phyloP scores from a whole-genome alignment of 2,113 vertebrate species.

The Hystrix cristata region DNA sequence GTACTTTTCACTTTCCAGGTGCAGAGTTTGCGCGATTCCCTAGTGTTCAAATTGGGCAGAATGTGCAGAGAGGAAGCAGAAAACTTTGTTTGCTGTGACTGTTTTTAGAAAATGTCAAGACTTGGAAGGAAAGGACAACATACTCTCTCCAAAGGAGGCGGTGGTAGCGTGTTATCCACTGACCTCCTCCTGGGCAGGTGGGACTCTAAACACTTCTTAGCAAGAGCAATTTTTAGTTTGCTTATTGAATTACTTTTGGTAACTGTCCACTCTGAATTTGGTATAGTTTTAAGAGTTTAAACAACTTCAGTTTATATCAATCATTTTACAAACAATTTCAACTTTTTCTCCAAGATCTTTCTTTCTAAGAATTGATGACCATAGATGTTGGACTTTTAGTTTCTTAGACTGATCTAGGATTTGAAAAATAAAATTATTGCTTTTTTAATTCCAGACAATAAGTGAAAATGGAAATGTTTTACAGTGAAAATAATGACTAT shows the following conservation, averaged over 20 bases:
- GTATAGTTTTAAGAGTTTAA: neutral
- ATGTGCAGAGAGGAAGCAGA: neutral
- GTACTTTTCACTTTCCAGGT: neutral
- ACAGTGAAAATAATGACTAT: neutral
- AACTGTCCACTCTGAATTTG: neutral
- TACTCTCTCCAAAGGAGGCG: neutral
- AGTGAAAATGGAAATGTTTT: slow-evolving; percentile 28
- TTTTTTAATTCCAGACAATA: neutral
- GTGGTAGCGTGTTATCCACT: neutral
- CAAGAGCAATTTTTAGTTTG: neutral
- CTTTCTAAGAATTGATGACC: neutral
- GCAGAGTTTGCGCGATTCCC: neutral
- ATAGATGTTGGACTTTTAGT: neutral
- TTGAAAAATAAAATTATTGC: neutral
- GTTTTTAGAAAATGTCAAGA: neutral
- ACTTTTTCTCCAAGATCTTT: neutral
- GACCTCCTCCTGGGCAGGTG: no score
- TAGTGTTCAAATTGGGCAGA: neutral
- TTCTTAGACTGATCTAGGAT: neutral
- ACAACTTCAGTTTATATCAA: neutral
- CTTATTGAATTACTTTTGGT: neutral
- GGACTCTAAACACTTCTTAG: neutral
- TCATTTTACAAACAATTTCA: slow-evolving; percentile 2
- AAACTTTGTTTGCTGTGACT: neutral
- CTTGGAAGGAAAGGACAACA: neutral